Conservation (phyloP, 2,888 invertebrate genomes). For the Eudasyphora cyanicolor region DNA sequence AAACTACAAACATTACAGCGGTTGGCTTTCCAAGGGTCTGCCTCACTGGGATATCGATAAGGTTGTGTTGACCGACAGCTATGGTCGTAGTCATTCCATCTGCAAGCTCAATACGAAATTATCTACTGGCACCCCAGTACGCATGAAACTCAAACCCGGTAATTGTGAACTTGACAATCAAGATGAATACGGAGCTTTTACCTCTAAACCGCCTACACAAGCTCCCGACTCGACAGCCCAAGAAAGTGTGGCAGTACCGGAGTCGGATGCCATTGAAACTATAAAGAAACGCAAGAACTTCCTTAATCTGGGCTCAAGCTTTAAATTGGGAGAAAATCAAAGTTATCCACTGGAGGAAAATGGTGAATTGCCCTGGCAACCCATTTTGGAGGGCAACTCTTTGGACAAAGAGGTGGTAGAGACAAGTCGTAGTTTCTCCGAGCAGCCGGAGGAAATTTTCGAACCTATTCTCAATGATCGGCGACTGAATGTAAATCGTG, state of each 20-base stretch:
- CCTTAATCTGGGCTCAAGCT: slow-evolving; percentile 78
- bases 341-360: slow-evolving; percentile 72
- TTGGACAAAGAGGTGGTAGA: slow-evolving; percentile 78
- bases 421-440: slow-evolving; percentile 76
- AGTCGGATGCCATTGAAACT: slow-evolving; percentile 75
- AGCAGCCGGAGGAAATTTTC: slow-evolving; percentile 80
- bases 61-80: slow-evolving; percentile 90
- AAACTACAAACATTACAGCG: slow-evolving; percentile 92
- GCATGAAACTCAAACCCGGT: slow-evolving; percentile 88
- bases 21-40: slow-evolving; percentile 93
- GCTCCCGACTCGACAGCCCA: slow-evolving; percentile 73
- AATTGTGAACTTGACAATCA: slow-evolving; percentile 86
- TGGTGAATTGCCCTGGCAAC: slow-evolving; percentile 81
- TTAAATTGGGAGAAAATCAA: slow-evolving; percentile 76
- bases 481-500: slow-evolving; percentile 71
- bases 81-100: slow-evolving; percentile 90
- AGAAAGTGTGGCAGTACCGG: slow-evolving; percentile 68
- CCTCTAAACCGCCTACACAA: slow-evolving; percentile 68
- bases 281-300: slow-evolving; percentile 78
- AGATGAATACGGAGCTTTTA: slow-evolving; percentile 74
- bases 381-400: slow-evolving; percentile 81
- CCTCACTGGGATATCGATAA: slow-evolving; percentile 91
- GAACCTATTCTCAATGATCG: slow-evolving; percentile 81
- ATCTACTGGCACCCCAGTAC: slow-evolving; percentile 87
- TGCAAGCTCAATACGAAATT: slow-evolving; percentile 89